Evolutionary conservation across 2,113 vertebrate species (phyloP).

Genomic region (Erythrolamprus reginae): DNA sequence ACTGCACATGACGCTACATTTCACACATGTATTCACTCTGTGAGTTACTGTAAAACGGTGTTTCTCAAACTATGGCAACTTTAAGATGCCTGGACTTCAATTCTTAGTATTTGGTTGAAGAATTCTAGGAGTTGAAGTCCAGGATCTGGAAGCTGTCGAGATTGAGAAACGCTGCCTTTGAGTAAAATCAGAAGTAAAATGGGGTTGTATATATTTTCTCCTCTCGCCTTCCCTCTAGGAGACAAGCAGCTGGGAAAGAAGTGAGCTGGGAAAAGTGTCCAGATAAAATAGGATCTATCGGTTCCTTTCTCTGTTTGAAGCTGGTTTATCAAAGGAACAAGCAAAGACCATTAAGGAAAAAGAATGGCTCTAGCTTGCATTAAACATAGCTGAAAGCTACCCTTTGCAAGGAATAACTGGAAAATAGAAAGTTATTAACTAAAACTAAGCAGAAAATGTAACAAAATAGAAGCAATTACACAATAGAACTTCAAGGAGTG

Average conservation of each 20-base stretch:
- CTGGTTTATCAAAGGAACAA: neutral
- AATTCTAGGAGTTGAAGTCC: neutral
- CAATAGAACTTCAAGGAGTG: neutral
- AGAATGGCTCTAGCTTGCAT: neutral
- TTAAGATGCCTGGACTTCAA: neutral
- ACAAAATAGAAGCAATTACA: too few species aligned
- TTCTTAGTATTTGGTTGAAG: neutral
- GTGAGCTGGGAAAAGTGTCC: neutral
- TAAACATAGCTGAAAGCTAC: neutral
- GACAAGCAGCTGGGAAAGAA: neutral
- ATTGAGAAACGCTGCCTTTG: neutral
- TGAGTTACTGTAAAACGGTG: neutral
- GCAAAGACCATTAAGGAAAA: neutral
- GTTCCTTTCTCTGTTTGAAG: neutral
- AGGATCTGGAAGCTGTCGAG: neutral
- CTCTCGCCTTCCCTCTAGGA: neutral
- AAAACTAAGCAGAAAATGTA: neutral
- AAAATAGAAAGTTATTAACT: neutral
- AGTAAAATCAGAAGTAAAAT: neutral
- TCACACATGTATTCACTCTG: neutral
- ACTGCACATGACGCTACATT: too few species aligned
- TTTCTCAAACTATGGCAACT: neutral
- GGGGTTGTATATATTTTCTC: neutral
- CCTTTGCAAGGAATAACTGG: neutral
- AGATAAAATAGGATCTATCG: too few species aligned